Conservation (phyloP, 2,113 vertebrate species). For the Phylloscopus trochilus region DNA sequence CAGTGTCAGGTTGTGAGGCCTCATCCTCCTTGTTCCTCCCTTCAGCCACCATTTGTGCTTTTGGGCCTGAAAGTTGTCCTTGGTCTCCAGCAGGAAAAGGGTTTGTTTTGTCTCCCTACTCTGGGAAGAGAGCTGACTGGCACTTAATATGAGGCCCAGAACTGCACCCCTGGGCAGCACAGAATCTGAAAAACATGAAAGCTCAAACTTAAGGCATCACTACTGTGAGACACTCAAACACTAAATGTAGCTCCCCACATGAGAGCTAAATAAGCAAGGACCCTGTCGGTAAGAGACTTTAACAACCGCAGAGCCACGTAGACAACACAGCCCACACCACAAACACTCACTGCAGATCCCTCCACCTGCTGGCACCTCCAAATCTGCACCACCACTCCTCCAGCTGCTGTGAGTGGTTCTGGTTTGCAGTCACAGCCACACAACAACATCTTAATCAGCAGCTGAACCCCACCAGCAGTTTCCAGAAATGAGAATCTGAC, state of each 20-base stretch:
- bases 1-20: too few species aligned
- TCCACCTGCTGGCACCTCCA: background rate
- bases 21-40: too few species aligned
- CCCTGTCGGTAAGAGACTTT: rapidly evolving
- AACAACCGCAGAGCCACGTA: background rate
- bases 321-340: background rate
- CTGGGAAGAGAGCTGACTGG: too few species aligned
- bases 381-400: background rate
- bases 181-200: too few species aligned
- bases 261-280: rapidly evolving
- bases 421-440: background rate
- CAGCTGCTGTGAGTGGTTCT: rapidly evolving
- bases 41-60: too few species aligned
- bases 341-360: background rate
- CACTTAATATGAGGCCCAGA: too few species aligned
- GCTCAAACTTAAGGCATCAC: background rate
- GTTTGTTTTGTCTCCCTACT: too few species aligned
- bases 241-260: background rate
- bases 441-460: rapidly evolving
- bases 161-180: too few species aligned
- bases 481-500: background rate
- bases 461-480: background rate
- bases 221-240: background rate
- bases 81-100: too few species aligned
- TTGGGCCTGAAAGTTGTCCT: too few species aligned